phyloP scores from a whole-genome alignment of 2,797 vertebrate genomes.

The Acridotheres tristis region DNA sequence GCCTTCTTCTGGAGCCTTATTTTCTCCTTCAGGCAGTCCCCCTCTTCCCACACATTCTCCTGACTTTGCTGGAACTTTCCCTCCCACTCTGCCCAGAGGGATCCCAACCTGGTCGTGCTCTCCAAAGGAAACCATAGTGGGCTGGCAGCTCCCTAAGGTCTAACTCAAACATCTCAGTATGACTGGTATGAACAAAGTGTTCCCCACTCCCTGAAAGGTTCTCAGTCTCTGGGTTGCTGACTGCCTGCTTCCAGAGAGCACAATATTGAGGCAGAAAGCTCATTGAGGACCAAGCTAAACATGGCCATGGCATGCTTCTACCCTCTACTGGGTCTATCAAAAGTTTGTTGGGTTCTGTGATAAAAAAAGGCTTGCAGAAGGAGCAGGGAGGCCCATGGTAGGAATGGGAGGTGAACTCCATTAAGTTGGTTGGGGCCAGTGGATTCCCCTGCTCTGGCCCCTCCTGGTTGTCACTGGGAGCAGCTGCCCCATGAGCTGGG shows the following conservation, averaged over 20 bases:
- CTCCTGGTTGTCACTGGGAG: not conserved
- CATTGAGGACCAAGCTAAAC: not conserved
- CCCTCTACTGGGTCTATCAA: not conserved
- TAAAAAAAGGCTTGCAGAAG: not conserved
- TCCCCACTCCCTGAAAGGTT: not conserved
- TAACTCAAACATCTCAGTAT: fast-evolving
- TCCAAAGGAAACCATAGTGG: not conserved
- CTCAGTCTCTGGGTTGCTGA: not conserved
- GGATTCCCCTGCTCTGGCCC: too few species aligned
- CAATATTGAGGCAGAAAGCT: not conserved
- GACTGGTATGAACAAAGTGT: not conserved
- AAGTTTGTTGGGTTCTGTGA: not conserved
- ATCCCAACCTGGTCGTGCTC: not conserved
- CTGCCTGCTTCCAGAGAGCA: not conserved
- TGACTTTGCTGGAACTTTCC: not conserved
- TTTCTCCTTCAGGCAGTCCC: not conserved
- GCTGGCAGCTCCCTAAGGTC: not conserved
- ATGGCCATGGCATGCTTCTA: not conserved
- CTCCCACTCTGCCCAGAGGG: not conserved
- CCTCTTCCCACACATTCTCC: not conserved
- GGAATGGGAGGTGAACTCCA: fast-evolving
- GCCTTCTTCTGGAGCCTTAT: not conserved
- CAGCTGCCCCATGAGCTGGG: not conserved
- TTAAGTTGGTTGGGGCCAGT: fast-evolving
- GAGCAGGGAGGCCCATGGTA: not conserved